Evolutionary conservation across 2,888 invertebrate species (phyloP).

Genomic region (Leuctra nigra): DNA sequence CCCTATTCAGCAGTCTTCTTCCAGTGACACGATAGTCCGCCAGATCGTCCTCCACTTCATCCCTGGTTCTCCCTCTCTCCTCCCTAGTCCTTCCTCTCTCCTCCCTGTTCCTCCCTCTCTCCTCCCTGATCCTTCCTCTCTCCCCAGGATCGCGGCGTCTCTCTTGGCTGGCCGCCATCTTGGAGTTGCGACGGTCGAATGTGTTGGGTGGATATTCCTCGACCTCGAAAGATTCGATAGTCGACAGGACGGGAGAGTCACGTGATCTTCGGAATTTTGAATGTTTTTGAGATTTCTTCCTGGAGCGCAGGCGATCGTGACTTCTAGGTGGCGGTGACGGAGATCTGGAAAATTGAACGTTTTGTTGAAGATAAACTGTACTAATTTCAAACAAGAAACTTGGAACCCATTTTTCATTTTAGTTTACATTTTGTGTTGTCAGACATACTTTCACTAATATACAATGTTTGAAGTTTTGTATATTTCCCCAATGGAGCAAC

Average conservation of each 20-base stretch:
- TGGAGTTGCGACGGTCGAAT: not conserved
- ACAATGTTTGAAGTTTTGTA: not conserved
- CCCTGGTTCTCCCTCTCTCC: too few relatives aligned
- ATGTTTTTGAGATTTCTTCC: conserved; percentile 34
- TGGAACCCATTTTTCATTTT: too few relatives aligned
- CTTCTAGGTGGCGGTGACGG: conserved; percentile 33
- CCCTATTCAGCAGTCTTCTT: conserved; percentile 9
- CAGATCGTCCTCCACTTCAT: not conserved
- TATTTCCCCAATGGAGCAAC: not conserved
- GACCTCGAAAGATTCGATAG: conserved; percentile 12
- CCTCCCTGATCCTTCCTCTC: not conserved
- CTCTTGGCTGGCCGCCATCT: not conserved
- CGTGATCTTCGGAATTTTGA: too few relatives aligned
- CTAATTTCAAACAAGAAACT: too few relatives aligned
- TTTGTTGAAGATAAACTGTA: too few relatives aligned
- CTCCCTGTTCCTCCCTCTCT: not conserved
- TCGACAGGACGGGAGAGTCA: not conserved
- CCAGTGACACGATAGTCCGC: not conserved
- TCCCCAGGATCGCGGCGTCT: not conserved
- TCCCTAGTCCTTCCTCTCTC: not conserved
- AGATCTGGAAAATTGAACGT: conserved; percentile 35
- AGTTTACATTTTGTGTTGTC: not conserved
- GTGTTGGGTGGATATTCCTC: not conserved
- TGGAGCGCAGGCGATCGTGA: conserved; percentile 28
- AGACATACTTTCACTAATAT: not conserved